Evolutionary conservation across 2,113 vertebrate species (phyloP).

Genomic region (Desmodus rotundus): DNA sequence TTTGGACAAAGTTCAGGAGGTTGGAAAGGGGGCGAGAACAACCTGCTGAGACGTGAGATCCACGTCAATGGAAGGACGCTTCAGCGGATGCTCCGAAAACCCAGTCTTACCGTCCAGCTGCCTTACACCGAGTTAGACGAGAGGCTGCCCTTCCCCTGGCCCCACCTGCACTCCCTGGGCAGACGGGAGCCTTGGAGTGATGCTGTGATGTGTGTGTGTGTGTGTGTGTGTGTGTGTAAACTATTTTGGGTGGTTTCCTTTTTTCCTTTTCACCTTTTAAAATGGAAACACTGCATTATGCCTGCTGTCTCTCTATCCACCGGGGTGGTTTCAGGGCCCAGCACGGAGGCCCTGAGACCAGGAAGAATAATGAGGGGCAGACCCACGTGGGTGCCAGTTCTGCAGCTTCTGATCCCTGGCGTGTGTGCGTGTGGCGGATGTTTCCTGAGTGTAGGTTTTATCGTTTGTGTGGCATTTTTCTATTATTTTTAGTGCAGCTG

Average conservation of each 20-base stretch:
- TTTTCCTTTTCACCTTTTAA: constrained; percentile 52
- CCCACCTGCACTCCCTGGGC: constrained; percentile 49
- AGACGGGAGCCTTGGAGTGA: constrained; percentile 76
- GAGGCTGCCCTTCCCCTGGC: constrained; percentile 73
- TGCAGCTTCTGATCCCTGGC: constrained; percentile 50
- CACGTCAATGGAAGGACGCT: constrained; percentile 53
- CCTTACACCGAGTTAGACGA: constrained; percentile 81
- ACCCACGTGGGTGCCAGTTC: not conserved
- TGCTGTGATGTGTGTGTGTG: constrained; percentile 79
- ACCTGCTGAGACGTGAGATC: constrained; percentile 53
- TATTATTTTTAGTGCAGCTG: constrained; percentile 56
- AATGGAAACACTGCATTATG: constrained; percentile 69
- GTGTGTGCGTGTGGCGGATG: not conserved
- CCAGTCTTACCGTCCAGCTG: constrained; percentile 82
- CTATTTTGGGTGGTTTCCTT: constrained; percentile 52
- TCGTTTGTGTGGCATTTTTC: constrained; percentile 35
- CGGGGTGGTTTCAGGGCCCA: constrained; percentile 67
- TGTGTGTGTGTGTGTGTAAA: constrained; percentile 62
- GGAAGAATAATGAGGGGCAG: not conserved
- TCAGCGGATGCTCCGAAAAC: constrained; percentile 72
- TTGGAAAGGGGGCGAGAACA: constrained; percentile 55
- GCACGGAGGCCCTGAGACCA: constrained; percentile 63
- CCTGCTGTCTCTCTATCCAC: constrained; percentile 63
- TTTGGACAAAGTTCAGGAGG: constrained; percentile 55
- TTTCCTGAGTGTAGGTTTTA: constrained; percentile 21